phyloP scores from a whole-genome alignment of 2,113 vertebrate genomes.

The Microtus oregoni region DNA sequence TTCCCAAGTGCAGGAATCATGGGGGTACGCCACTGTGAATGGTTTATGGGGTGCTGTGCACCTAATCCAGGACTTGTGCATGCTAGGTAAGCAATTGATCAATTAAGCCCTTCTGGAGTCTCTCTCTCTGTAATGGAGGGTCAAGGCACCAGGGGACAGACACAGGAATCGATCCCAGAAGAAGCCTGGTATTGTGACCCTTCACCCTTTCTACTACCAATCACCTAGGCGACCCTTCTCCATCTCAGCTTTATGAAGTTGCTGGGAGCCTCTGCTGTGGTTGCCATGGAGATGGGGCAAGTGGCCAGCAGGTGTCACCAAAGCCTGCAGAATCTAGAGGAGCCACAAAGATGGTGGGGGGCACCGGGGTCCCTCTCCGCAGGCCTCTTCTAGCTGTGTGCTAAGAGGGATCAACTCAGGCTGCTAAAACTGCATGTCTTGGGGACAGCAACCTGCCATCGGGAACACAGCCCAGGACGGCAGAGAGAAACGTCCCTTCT shows the following conservation, averaged over 20 bases:
- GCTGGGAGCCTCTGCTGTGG: neutral
- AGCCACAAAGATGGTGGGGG: neutral
- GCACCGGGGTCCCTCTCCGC: neutral
- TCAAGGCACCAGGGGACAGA: neutral
- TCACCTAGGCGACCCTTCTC: neutral
- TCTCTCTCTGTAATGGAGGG: no score
- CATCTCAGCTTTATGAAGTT: neutral
- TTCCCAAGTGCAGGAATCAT: neutral
- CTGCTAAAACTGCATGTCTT: no score
- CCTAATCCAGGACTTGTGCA: neutral
- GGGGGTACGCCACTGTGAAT: neutral
- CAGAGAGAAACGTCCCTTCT: rapidly evolving
- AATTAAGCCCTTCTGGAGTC: neutral
- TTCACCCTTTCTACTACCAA: no score
- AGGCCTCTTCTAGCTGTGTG: neutral
- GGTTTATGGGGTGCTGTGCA: neutral
- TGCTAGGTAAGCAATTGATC: neutral
- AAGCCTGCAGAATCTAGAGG: constrained; percentile 57
- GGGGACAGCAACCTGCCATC: rapidly evolving
- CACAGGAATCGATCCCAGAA: neutral
- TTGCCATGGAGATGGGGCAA: constrained; percentile 47
- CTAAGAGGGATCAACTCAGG: neutral
- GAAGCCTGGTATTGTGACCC: neutral
- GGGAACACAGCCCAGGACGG: neutral
- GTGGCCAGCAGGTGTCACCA: constrained; percentile 74